Conservation (phyloP, 2,113 vertebrate species). For the human region DNA sequence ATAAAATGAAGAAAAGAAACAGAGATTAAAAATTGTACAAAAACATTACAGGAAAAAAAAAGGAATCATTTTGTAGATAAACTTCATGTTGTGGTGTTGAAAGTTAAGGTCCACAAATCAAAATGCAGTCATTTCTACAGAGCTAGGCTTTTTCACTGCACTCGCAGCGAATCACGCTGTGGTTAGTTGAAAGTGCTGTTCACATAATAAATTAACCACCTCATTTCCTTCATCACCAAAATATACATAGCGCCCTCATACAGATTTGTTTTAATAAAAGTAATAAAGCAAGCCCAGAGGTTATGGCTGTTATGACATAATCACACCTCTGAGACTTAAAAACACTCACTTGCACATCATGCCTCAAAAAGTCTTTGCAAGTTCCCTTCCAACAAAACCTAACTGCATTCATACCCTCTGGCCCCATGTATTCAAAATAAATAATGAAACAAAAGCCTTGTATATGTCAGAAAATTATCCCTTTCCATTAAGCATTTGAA, state of each 20-base stretch:
- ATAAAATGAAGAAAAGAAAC: constrained; percentile 7
- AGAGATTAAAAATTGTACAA: constrained; percentile 46
- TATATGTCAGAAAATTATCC: constrained; percentile 55
- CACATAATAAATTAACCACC: constrained; percentile 79
- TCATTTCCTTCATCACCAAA: constrained; percentile 77
- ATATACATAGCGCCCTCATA: constrained; percentile 56
- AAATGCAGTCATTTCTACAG: constrained; percentile 68
- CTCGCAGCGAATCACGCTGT: constrained; percentile 54
- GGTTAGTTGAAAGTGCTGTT: constrained; percentile 77
- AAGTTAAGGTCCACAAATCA: constrained; percentile 78
- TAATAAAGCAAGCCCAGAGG: constrained; percentile 78
- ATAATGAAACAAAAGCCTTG: constrained; percentile 63
- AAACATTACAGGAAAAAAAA: constrained; percentile 24
- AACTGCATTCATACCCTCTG: constrained; percentile 41
- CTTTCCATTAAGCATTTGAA: constrained; percentile 57
- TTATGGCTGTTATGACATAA: constrained; percentile 78
- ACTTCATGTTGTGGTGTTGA: constrained; percentile 69
- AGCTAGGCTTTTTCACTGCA: constrained; percentile 62
- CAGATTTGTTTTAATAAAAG: constrained; percentile 79
- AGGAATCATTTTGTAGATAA: constrained; percentile 66
- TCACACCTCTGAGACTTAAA: constrained; percentile 74
- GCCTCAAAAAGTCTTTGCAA: constrained; percentile 65
- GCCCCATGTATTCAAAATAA: constrained; percentile 58
- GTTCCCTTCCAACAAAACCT: constrained; percentile 50
- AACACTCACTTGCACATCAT: constrained; percentile 69